These are phyloP conservation scores for Malthinus flaveolus DNA, from an alignment of 2,888 invertebrate species.

Conservation along the genomic window DNA sequence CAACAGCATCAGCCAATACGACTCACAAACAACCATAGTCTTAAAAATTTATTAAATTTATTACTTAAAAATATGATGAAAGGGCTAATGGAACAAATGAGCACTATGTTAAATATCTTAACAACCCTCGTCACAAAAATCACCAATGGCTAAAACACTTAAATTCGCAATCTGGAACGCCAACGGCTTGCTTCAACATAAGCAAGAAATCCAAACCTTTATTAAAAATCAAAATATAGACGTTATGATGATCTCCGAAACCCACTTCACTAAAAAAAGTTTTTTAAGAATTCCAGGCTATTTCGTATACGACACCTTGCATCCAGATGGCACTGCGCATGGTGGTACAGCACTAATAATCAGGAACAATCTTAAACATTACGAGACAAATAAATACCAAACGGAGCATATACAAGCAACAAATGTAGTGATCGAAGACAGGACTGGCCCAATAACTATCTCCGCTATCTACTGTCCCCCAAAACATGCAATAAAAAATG, in stretches of 20 bases:
- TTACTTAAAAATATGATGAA: slow-evolving; percentile 1
- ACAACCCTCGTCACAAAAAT: slow-evolving; percentile 6
- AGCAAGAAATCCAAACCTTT: slow-evolving; percentile 6
- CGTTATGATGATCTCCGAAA: slow-evolving; percentile 13
- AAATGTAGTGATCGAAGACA: slow-evolving; percentile 10
- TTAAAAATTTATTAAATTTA: too few relatives aligned
- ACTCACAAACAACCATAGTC: too few relatives aligned
- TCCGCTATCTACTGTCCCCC: slow-evolving; percentile 9
- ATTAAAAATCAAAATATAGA: slow-evolving; percentile 13
- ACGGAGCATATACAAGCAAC: slow-evolving; percentile 11
- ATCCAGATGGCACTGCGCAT: slow-evolving; percentile 14
- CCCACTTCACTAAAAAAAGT: slow-evolving; percentile 9
- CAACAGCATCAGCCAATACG: too few relatives aligned
- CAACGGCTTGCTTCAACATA: slow-evolving; percentile 10
- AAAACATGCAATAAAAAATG: slow-evolving; percentile 11
- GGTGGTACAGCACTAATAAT: slow-evolving; percentile 20
- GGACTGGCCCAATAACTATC: not conserved
- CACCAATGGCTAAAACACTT: not conserved
- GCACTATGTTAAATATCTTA: slow-evolving; percentile 5
- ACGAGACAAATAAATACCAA: too few relatives aligned
- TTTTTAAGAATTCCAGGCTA: slow-evolving; percentile 14
- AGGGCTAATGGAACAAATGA: slow-evolving; percentile 1
- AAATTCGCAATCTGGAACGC: slow-evolving; percentile 13
- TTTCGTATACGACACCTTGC: slow-evolving; percentile 12
- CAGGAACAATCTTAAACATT: slow-evolving; percentile 13